phyloP scores from a whole-genome alignment of 2,797 vertebrate genomes.

The Dallia pectoralis region DNA sequence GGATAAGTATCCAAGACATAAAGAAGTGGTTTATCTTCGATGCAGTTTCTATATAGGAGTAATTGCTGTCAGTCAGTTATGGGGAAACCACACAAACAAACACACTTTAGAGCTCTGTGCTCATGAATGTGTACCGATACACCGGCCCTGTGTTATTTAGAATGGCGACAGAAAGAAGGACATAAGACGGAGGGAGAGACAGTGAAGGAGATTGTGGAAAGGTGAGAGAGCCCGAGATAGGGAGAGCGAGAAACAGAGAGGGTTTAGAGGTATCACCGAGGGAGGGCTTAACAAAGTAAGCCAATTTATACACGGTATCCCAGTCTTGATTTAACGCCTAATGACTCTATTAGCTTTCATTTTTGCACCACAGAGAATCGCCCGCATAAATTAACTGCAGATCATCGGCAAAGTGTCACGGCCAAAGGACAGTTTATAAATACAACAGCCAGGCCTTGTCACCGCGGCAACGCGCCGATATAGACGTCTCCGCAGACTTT shows the following conservation, averaged over 20 bases:
- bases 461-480: slow-evolving; percentile 90
- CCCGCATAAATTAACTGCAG: slow-evolving; percentile 97
- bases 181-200: slow-evolving; percentile 39
- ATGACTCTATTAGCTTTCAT: slow-evolving; percentile 99
- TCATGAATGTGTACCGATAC: slow-evolving; percentile 41
- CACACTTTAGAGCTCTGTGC: slow-evolving; percentile 48
- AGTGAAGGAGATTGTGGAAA: slow-evolving; percentile 11
- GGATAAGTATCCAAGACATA: too few species aligned
- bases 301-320: slow-evolving; percentile 98
- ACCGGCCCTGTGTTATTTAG: background rate
- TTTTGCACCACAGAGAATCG: slow-evolving; percentile 99
- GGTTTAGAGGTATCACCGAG: slow-evolving; percentile 74
- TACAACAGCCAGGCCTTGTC: slow-evolving; percentile 99
- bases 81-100: slow-evolving; percentile 24
- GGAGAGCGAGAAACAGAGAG: slow-evolving; percentile 6
- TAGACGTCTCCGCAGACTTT: slow-evolving; percentile 99
- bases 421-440: slow-evolving; percentile 99
- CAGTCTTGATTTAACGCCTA: slow-evolving; percentile 97
- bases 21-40: too few species aligned
- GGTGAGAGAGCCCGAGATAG: slow-evolving; percentile 7
- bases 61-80: too few species aligned
- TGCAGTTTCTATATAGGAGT: too few species aligned
- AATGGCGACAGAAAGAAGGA: background rate
- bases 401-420: slow-evolving; percentile 99
- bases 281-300: slow-evolving; percentile 98